A percentile compares a stretch with the other conserved stretches of the same genome.
phyloP scores from a whole-genome alignment of 2,888 invertebrate species.

The Bruchidius siliquastri region DNA sequence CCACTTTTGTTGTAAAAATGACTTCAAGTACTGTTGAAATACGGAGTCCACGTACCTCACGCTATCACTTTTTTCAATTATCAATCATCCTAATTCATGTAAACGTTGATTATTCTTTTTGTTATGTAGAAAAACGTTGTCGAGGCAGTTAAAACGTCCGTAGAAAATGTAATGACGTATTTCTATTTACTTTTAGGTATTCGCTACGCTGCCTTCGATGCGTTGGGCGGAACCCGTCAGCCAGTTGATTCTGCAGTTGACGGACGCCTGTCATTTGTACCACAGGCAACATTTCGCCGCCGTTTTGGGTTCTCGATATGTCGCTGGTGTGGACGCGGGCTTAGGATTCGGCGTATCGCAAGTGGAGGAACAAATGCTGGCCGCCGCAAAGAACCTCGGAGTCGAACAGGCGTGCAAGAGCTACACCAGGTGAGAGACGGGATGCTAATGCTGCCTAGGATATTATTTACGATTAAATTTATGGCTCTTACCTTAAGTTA shows the following conservation, averaged over 20 bases:
- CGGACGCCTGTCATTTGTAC: conserved; percentile 76
- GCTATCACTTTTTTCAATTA: too few species aligned
- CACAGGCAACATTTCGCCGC: conserved; percentile 72
- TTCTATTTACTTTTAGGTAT: conserved; percentile 48
- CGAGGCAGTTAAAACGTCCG: too few species aligned
- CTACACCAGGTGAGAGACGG: conserved; percentile 51
- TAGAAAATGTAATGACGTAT: too few species aligned
- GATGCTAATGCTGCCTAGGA: too few species aligned
- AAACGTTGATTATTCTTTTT: too few species aligned
- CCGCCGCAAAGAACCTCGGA: conserved; percentile 72
- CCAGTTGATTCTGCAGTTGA: conserved; percentile 70
- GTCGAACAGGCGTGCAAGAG: conserved; percentile 80
- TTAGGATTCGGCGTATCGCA: conserved; percentile 69
- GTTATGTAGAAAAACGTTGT: too few species aligned
- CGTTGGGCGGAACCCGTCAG: conserved; percentile 81
- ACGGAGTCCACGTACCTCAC: too few species aligned
- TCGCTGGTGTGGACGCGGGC: conserved; percentile 61
- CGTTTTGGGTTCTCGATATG: conserved; percentile 54
- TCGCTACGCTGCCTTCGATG: conserved; percentile 68
- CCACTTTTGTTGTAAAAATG: too few species aligned
- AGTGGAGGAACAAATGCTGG: conserved; percentile 73
- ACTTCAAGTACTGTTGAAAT: too few species aligned
- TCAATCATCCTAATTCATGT: too few species aligned
- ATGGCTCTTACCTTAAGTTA: too few species aligned
- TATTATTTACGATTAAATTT: too few species aligned